Evolutionary conservation across 2,797 vertebrate genomes (phyloP).

Genomic region (Serranus cabrilla): DNA sequence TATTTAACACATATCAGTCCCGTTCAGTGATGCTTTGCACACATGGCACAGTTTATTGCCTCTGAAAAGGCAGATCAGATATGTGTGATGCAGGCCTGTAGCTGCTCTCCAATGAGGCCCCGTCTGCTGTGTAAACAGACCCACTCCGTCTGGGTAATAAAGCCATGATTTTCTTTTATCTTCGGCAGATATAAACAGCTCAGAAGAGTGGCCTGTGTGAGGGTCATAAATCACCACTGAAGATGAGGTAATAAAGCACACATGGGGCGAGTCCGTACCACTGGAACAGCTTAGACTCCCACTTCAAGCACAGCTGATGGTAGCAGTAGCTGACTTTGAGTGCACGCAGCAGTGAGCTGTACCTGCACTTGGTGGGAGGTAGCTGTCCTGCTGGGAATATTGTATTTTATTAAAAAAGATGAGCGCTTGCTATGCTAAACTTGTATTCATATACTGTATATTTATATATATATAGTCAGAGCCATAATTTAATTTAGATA

Average conservation of each 20-base stretch:
- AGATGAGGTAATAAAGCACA: conserved; percentile 80
- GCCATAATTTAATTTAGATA: conserved; percentile 34
- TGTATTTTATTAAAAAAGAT: conserved; percentile 22
- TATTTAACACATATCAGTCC: conserved; percentile 14
- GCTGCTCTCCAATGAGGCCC: conserved; percentile 51
- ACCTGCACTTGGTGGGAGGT: conserved; percentile 33
- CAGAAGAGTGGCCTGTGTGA: conserved; percentile 66
- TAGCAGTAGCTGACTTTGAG: conserved; percentile 53
- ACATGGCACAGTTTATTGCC: conserved; percentile 45
- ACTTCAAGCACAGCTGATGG: conserved; percentile 61
- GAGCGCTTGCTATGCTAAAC: conserved; percentile 16
- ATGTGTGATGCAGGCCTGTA: conserved; percentile 48
- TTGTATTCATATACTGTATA: neutral
- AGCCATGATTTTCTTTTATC: conserved; percentile 81
- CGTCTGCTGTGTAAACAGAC: conserved; percentile 69
- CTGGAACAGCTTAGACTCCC: conserved; percentile 51
- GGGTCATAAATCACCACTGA: conserved; percentile 73
- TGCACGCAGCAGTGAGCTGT: conserved; percentile 24
- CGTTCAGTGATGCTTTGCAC: conserved; percentile 34
- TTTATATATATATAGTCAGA: conserved; percentile 13
- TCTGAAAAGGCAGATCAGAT: conserved; percentile 61
- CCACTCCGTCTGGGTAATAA: conserved; percentile 69
- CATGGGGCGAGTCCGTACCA: conserved; percentile 48
- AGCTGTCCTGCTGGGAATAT: conserved; percentile 23
- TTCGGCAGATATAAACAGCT: conserved; percentile 75